A percentile compares a stretch with the other conserved stretches of the same genome.
These are phyloP conservation scores for Alethe diademata DNA, from an alignment of 2,113 vertebrate genomes.

Conservation along the genomic window DNA sequence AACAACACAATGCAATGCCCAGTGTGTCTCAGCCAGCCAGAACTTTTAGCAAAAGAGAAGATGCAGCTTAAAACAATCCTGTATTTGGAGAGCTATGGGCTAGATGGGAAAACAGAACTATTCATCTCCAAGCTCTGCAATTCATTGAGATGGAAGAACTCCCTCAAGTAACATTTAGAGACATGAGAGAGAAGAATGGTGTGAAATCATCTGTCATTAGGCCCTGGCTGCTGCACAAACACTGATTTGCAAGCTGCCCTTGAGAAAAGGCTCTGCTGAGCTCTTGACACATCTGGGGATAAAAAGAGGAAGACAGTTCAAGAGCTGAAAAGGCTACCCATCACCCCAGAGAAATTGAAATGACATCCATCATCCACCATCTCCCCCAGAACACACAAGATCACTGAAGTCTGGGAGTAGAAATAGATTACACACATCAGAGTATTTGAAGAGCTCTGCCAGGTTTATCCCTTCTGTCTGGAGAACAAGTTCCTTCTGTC, in stretches of 20 bases:
- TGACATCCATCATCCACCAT: fast-evolving
- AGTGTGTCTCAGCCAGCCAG: not conserved
- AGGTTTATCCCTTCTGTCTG: conserved; percentile 96
- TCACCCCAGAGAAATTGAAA: not conserved
- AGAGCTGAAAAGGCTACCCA: not conserved
- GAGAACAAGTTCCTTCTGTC: conserved; percentile 78
- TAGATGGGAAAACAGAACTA: not conserved
- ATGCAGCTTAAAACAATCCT: not conserved
- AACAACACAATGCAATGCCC: not conserved
- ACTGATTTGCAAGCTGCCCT: not conserved
- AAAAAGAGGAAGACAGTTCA: not conserved
- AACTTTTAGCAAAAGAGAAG: not conserved
- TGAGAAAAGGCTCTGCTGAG: not conserved
- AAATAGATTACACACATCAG: conserved; percentile 70
- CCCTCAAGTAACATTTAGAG: not conserved
- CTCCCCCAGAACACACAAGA: not conserved
- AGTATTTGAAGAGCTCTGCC: conserved; percentile 84
- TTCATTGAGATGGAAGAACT: conserved; percentile 11
- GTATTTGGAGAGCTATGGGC: not conserved
- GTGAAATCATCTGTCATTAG: not conserved
- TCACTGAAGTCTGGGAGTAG: not conserved
- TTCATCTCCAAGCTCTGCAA: conserved; percentile 2
- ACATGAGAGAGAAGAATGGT: not conserved
- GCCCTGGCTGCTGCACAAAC: not conserved
- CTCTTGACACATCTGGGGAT: not conserved